phyloP scores from a whole-genome alignment of 92 coral and sea anemone genomes.

The Phenganax stokvisi region DNA sequence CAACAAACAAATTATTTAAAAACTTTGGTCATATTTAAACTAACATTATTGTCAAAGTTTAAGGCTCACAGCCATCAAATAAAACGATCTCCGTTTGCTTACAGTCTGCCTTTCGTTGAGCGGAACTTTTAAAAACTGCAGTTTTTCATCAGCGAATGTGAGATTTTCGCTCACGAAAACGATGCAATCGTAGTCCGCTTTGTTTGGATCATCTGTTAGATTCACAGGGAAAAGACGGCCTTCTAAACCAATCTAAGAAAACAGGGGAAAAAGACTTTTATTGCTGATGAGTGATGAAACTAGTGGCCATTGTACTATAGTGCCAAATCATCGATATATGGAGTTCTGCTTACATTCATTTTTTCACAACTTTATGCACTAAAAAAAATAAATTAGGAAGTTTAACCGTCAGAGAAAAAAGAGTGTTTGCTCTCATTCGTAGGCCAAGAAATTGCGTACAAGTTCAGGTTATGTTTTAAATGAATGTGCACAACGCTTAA shows the following conservation, averaged over 20 bases:
- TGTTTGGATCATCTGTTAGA: constrained; percentile 43
- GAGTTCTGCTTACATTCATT: no score
- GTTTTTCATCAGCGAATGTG: constrained; percentile 53
- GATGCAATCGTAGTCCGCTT: constrained; percentile 58
- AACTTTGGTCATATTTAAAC: not conserved
- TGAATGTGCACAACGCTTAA: no score
- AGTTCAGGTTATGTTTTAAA: no score
- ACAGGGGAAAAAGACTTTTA: no score
- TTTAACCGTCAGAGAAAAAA: no score
- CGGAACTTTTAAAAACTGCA: constrained; percentile 73
- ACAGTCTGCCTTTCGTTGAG: constrained; percentile 62
- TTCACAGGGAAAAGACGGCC: constrained; percentile 32
- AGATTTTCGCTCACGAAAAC: constrained; percentile 83
- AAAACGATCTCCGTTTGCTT: not conserved
- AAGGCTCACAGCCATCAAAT: not conserved
- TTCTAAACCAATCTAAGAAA: constrained; percentile 24
- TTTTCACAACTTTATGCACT: no score
- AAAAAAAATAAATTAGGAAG: no score
- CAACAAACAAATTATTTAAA: not conserved
- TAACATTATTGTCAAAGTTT: not conserved
- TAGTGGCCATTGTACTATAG: no score
- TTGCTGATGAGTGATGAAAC: no score
- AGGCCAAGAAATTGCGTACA: no score
- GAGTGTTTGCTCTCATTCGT: no score
- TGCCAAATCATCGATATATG: no score